Percentiles rank a stretch among this genome's conserved stretches.
Conservation (phyloP, 2,888 invertebrate species). For the Papilio demoleus region DNA sequence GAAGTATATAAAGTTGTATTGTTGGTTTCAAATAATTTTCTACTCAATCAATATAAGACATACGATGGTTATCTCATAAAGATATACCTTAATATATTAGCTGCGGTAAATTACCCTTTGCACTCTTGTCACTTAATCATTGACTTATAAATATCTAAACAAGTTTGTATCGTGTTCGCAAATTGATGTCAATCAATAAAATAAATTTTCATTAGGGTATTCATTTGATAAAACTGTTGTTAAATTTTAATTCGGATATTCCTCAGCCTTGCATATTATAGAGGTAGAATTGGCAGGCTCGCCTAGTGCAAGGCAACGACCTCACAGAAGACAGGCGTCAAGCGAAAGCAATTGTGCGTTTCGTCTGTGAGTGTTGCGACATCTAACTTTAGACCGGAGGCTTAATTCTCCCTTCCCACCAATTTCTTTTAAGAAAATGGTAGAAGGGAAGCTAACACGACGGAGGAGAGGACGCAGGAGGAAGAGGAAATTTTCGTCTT, state of each 20-base stretch:
- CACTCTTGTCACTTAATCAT: background rate
- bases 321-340: no score
- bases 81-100: background rate
- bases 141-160: background rate
- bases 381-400: no score
- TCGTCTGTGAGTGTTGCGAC: no score
- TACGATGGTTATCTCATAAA: background rate
- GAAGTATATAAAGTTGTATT: background rate
- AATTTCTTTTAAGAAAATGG: no score
- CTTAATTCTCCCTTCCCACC: no score
- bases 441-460: no score
- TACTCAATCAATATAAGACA: conserved; percentile 40
- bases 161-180: background rate
- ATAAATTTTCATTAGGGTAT: background rate
- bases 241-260: background rate
- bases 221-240: background rate
- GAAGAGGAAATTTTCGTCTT: no score
- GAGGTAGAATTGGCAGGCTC: no score
- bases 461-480: no score
- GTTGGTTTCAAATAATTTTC: background rate
- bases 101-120: conserved; percentile 7
- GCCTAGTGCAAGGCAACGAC: no score
- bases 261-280: no score
- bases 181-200: conserved; percentile 10
- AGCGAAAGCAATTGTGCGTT: no score